Evolutionary conservation across 2,797 vertebrate species (phyloP).

Genomic region (Oophaga sylvatica): DNA sequence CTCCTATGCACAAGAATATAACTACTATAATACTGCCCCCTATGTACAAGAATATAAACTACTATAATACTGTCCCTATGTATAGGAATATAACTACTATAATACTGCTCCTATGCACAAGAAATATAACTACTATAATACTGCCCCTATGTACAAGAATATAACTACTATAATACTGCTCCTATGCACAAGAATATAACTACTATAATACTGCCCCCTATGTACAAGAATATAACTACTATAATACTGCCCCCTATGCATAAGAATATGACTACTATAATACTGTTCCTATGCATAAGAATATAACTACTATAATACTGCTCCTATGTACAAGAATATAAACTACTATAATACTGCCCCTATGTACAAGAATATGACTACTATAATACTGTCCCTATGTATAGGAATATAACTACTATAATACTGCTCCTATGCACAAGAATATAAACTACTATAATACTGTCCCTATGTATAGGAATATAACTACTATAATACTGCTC

Average conservation of each 20-base stretch:
- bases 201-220: no score
- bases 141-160: not conserved
- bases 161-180: not conserved
- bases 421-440: no score
- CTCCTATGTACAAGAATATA: not conserved
- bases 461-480: not conserved
- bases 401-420: no score
- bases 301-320: no score
- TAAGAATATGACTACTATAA: not conserved
- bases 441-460: not conserved
- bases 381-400: no score
- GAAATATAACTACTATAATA: not conserved
- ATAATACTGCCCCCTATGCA: not conserved
- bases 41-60: not conserved
- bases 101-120: no score
- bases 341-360: not conserved
- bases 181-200: no score
- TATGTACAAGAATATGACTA: not conserved
- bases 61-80: not conserved
- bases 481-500: not conserved
- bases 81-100: no score
- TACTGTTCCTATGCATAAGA: no score
- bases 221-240: not conserved
- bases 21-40: not conserved
- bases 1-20: not conserved